Percentiles rank a stretch among this genome's conserved stretches.
These are phyloP conservation scores for Spheniscus mendiculus DNA, from an alignment of 2,113 vertebrate species.

Conservation along the genomic window DNA sequence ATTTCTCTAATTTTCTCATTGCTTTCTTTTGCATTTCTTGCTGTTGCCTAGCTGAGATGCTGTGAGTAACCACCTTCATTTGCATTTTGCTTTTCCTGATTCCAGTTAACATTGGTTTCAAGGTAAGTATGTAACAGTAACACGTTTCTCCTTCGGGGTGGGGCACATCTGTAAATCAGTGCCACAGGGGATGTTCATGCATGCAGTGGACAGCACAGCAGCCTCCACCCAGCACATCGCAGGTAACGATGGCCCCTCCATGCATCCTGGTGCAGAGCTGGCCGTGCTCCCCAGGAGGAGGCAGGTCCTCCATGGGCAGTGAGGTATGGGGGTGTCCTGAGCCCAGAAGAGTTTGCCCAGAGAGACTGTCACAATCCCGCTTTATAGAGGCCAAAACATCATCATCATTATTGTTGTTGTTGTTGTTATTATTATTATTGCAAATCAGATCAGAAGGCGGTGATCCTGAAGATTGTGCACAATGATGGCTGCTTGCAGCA, in stretches of 20 bases:
- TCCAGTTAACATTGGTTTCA: neutral
- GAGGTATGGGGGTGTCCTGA: neutral
- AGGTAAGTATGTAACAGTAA: neutral
- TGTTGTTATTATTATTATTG: neutral
- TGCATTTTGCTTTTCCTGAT: neutral
- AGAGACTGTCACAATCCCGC: neutral
- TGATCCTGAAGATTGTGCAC: neutral
- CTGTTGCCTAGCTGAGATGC: neutral
- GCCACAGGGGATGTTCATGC: too few relatives aligned
- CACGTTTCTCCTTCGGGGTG: neutral
- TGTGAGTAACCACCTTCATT: neutral
- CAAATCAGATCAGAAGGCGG: neutral
- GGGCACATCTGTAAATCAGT: neutral
- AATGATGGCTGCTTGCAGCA: neutral
- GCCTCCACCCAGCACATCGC: neutral
- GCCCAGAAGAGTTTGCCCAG: neutral
- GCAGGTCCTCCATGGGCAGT: neutral
- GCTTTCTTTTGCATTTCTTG: neutral
- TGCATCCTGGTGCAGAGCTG: neutral
- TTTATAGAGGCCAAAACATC: neutral
- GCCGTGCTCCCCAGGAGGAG: rapidly evolving
- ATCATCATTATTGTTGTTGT: neutral
- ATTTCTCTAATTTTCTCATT: neutral
- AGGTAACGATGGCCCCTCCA: neutral
- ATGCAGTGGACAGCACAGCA: neutral